Evolutionary conservation across 1,140 invertebrate species (phyloP).

Genomic region (Nasonia giraulti): DNA sequence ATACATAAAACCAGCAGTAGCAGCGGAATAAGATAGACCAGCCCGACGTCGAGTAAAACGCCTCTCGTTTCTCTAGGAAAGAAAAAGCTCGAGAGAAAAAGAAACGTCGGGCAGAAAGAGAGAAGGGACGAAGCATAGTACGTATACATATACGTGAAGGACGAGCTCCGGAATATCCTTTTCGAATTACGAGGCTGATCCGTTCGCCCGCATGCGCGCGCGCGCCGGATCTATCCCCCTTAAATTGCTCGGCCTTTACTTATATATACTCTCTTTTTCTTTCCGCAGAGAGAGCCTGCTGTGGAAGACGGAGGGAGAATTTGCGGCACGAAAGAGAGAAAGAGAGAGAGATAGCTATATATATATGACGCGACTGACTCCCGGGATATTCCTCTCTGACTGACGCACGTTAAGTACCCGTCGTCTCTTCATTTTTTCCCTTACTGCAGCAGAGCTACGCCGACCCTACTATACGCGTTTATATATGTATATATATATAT

Average conservation of each 20-base stretch:
- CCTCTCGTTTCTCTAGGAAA: background rate
- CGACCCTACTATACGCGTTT: background rate
- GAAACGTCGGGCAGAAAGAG: background rate
- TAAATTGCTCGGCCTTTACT: constrained; percentile 42
- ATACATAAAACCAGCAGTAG: background rate
- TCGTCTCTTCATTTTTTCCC: constrained; percentile 8
- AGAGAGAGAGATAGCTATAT: background rate
- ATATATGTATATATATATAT: too few species aligned
- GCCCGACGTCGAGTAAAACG: background rate
- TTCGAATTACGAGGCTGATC: constrained; percentile 36
- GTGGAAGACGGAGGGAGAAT: background rate
- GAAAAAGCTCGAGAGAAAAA: background rate
- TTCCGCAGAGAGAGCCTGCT: background rate
- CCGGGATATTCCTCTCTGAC: constrained; percentile 20
- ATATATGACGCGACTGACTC: constrained; percentile 10
- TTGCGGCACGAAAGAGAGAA: background rate
- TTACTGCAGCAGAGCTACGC: background rate
- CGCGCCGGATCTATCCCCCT: constrained; percentile 33
- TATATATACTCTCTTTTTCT: constrained; percentile 23
- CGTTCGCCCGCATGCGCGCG: constrained; percentile 19
- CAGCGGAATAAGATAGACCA: constrained; percentile 5
- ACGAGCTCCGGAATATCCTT: constrained; percentile 14
- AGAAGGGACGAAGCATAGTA: background rate
- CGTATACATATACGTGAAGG: background rate
- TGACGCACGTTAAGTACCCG: constrained; percentile 32